Percentiles rank a stretch among this genome's conserved stretches.
These are phyloP conservation scores for Nixonia krombeini DNA, from an alignment of 1,140 invertebrate species.

Conservation along the genomic window DNA sequence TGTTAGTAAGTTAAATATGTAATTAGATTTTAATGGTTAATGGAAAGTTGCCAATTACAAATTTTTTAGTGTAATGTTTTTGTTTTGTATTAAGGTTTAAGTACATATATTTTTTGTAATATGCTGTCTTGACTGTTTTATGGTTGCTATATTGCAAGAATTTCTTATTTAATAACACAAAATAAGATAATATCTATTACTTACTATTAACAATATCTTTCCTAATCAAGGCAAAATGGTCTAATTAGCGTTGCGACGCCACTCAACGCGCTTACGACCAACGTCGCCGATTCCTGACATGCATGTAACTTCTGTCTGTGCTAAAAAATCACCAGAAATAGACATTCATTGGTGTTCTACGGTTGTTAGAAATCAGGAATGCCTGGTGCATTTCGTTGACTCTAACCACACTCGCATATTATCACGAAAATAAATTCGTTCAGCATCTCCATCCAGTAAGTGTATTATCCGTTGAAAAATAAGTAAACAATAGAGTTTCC, in stretches of 20 bases:
- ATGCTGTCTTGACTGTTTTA: too few relatives aligned
- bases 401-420: conserved; percentile 54
- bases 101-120: too few relatives aligned
- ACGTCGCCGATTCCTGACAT: conserved; percentile 71
- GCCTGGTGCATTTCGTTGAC: conserved; percentile 22
- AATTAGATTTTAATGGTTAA: too few relatives aligned
- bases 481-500: conserved; percentile 61
- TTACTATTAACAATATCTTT: conserved; percentile 21
- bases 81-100: too few relatives aligned
- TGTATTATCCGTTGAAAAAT: conserved; percentile 67
- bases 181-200: conserved; percentile 1
- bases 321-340: too few relatives aligned
- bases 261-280: conserved; percentile 71
- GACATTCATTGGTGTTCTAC: conserved; percentile 24
- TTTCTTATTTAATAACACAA: too few relatives aligned
- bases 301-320: conserved; percentile 68
- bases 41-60: too few relatives aligned
- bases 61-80: too few relatives aligned
- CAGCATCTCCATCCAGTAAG: conserved; percentile 52
- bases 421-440: conserved; percentile 47
- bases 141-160: too few relatives aligned
- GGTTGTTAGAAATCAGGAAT: conserved; percentile 47
- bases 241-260: conserved; percentile 70
- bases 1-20: too few relatives aligned
- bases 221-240: conserved; percentile 26